Percentiles rank a stretch among this genome's conserved stretches.
phyloP scores from a whole-genome alignment of 1,140 invertebrate species.

The Helicorthomorpha holstii region DNA sequence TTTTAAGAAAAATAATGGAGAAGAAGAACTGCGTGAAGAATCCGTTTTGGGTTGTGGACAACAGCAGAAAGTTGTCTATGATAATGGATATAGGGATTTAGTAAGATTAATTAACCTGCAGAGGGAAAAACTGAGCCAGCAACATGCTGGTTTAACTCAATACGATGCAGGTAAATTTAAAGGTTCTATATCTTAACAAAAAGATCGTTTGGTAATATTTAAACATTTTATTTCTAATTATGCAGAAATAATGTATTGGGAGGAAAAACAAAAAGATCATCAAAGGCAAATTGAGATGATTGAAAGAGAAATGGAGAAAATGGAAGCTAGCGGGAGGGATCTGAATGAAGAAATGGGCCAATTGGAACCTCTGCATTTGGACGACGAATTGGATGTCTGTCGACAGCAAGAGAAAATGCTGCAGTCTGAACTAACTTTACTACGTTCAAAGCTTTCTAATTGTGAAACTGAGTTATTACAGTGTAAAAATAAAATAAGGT shows the following conservation, averaged over 20 bases:
- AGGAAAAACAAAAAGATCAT: slow-evolving; percentile 67
- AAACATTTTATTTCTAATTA: slow-evolving; percentile 47
- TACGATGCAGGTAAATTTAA: slow-evolving; percentile 20
- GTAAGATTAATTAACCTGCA: slow-evolving; percentile 75
- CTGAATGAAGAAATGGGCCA: slow-evolving; percentile 55
- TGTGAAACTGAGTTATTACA: slow-evolving; percentile 73
- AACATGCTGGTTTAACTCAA: slow-evolving; percentile 76
- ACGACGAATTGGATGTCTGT: slow-evolving; percentile 74
- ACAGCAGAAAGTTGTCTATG: not conserved
- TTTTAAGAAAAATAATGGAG: not conserved
- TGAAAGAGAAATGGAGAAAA: slow-evolving; percentile 56
- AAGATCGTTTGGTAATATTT: not conserved
- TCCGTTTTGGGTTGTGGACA: not conserved
- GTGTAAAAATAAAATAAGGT: slow-evolving; percentile 73
- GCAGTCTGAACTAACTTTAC: slow-evolving; percentile 61
- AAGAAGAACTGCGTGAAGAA: not conserved
- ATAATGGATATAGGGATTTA: slow-evolving; percentile 39
- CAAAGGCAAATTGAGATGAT: slow-evolving; percentile 64
- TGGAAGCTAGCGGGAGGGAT: slow-evolving; percentile 44
- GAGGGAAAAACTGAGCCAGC: slow-evolving; percentile 65
- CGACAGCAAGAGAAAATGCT: slow-evolving; percentile 69
- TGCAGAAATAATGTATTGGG: slow-evolving; percentile 75
- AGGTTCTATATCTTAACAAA: not conserved
- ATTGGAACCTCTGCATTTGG: slow-evolving; percentile 46
- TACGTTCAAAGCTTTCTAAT: slow-evolving; percentile 64